Evolutionary conservation across 37 sponge, comb jelly and placozoan species (phyloP).

Genomic region (Lycopodina hypogea): DNA sequence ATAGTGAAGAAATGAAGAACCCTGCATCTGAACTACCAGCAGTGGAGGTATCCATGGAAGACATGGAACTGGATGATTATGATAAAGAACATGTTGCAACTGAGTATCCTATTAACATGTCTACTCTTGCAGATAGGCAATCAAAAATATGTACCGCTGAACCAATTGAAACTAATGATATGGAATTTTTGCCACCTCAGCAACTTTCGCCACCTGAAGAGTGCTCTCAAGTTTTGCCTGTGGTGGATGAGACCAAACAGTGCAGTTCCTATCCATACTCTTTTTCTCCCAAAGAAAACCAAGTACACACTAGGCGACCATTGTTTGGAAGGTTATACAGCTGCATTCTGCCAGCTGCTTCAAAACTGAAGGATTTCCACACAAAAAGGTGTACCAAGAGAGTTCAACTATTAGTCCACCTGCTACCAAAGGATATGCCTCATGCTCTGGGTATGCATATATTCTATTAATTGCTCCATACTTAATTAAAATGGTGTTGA

Average conservation of each 20-base stretch:
- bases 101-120: background rate
- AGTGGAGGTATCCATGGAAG: background rate
- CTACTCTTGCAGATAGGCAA: no score
- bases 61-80: background rate
- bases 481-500: background rate
- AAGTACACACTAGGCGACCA: background rate
- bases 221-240: no score
- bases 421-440: conserved; percentile 30
- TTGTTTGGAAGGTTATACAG: conserved; percentile 36
- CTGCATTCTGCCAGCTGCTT: conserved; percentile 60
- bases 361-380: conserved; percentile 24
- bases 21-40: background rate
- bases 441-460: conserved; percentile 12
- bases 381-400: conserved; percentile 25
- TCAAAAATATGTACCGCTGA: no score
- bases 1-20: background rate
- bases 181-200: no score
- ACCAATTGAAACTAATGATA: no score
- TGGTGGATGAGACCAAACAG: no score
- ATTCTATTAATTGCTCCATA: background rate
- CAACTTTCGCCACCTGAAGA: no score
- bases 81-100: background rate
- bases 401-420: conserved; percentile 20
- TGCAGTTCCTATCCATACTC: no score
- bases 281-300: no score